These are phyloP conservation scores for Patagioenas fasciata DNA, from an alignment of 2,113 vertebrate species.

Conservation along the genomic window DNA sequence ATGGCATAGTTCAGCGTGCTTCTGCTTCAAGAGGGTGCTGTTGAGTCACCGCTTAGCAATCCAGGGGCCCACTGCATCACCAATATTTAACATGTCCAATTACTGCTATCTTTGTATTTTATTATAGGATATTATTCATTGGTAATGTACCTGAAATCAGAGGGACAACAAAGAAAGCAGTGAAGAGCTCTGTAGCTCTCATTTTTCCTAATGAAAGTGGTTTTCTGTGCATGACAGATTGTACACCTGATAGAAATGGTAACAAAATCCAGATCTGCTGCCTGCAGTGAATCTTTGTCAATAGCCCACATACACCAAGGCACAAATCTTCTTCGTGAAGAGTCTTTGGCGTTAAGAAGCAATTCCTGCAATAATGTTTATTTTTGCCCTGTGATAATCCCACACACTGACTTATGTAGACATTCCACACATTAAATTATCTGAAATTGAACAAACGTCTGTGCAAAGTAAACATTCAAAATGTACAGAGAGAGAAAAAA, in stretches of 20 bases:
- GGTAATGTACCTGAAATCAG: background rate
- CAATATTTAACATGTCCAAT: conserved; percentile 24
- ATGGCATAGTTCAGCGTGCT: background rate
- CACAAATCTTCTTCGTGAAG: background rate
- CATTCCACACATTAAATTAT: conserved; percentile 33
- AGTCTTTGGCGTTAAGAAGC: background rate
- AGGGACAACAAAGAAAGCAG: background rate
- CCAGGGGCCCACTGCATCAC: background rate
- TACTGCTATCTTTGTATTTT: conserved; percentile 11
- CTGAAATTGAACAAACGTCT: background rate
- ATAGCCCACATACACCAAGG: background rate
- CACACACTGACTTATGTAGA: background rate
- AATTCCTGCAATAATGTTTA: background rate
- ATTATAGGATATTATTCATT: conserved; percentile 1
- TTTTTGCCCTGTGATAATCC: conserved; percentile 7
- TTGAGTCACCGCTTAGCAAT: conserved; percentile 32
- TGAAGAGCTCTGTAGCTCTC: background rate
- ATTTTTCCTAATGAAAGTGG: background rate
- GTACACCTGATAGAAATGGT: background rate
- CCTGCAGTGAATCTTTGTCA: background rate
- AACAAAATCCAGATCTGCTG: background rate
- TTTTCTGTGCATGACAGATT: conserved; percentile 6
- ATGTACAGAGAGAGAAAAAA: background rate
- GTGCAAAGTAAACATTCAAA: background rate
- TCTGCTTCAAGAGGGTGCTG: conserved; percentile 25